Conservation (phyloP, 2,888 invertebrate species). For the Phaonia tiefii region DNA sequence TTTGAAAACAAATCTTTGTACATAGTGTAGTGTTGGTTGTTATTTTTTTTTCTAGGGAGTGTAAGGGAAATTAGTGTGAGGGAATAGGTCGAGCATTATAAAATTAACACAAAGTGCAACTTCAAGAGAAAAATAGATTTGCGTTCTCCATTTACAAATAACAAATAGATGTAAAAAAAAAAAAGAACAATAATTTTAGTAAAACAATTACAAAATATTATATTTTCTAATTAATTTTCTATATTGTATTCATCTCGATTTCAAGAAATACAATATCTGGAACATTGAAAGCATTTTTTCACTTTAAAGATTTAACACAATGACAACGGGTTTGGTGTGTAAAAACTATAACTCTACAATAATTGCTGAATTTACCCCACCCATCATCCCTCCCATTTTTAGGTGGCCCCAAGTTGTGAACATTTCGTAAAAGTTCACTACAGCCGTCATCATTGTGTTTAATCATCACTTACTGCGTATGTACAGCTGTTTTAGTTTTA, state of each 20-base stretch:
- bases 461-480: no score
- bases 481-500: neutral
- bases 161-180: slow-evolving; percentile 4
- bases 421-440: no score
- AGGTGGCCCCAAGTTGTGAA: no score
- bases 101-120: slow-evolving; percentile 19
- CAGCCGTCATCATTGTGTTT: no score
- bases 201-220: slow-evolving; percentile 9
- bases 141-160: neutral
- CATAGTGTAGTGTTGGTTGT: slow-evolving; percentile 1
- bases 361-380: no score
- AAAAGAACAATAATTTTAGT: neutral
- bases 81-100: neutral
- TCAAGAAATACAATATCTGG: neutral
- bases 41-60: no score
- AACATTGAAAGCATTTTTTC: slow-evolving; percentile 55
- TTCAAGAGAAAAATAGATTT: neutral
- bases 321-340: no score
- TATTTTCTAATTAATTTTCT: neutral
- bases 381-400: no score
- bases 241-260: neutral
- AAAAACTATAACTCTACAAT: no score
- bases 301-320: no score
- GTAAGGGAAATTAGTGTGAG: no score
- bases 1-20: no score